Conservation (phyloP, 2,797 vertebrate genomes). For the Hoplostethus atlanticus region DNA sequence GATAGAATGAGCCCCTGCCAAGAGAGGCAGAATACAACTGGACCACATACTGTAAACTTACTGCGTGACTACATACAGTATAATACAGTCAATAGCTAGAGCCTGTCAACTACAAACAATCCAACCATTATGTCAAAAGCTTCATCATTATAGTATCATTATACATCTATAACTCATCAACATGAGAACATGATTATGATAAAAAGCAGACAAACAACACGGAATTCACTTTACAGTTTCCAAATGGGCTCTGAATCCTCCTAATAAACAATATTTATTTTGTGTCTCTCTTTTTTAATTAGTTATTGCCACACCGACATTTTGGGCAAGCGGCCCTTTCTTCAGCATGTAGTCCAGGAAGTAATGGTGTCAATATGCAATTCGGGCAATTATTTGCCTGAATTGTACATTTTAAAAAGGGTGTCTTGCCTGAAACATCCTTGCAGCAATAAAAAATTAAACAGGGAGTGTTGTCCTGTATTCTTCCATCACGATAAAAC, state of each 20-base stretch:
- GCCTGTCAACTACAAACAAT: not conserved
- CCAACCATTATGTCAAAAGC: not conserved
- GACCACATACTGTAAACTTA: not conserved
- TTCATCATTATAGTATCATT: not conserved
- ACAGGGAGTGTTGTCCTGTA: slow-evolving; percentile 35
- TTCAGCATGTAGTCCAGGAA: slow-evolving; percentile 30
- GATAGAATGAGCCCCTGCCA: not conserved
- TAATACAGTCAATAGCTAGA: not conserved
- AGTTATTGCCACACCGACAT: slow-evolving; percentile 6
- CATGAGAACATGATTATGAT: slow-evolving; percentile 17
- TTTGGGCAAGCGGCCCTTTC: not conserved
- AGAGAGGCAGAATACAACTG: not conserved
- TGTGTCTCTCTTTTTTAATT: slow-evolving; percentile 1
- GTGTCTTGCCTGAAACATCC: slow-evolving; percentile 36
- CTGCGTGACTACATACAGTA: not conserved
- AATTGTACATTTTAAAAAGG: slow-evolving; percentile 31
- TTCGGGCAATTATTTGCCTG: slow-evolving; percentile 23
- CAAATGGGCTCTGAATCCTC: not conserved
- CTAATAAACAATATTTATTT: slow-evolving; percentile 6
- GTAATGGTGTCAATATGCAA: slow-evolving; percentile 17
- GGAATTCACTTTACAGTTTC: not conserved
- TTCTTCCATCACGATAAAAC: slow-evolving; percentile 26
- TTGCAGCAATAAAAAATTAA: slow-evolving; percentile 34
- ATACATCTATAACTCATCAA: slow-evolving; percentile 19
- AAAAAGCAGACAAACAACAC: slow-evolving; percentile 3